Evolutionary conservation across 2,888 invertebrate genomes (phyloP).

Genomic region (Gymnoscelis rufifasciata): DNA sequence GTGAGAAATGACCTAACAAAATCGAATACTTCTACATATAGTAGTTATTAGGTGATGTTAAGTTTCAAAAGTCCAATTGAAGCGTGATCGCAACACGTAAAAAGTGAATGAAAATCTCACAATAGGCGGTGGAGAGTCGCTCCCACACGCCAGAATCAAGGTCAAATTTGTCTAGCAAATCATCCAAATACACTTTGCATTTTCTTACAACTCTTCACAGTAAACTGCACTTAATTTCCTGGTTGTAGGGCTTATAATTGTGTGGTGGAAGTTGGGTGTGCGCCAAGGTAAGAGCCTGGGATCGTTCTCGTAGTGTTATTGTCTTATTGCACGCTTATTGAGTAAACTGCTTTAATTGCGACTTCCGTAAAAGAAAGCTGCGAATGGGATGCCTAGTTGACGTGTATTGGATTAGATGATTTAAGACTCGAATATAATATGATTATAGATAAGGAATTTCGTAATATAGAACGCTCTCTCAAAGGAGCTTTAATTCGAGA

Average conservation of each 20-base stretch:
- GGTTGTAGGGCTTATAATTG: slow-evolving; percentile 21
- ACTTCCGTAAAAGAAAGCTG: slow-evolving; percentile 57
- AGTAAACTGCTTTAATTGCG: slow-evolving; percentile 61
- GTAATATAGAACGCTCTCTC: too few relatives aligned
- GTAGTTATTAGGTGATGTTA: background rate
- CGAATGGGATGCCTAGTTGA: slow-evolving; percentile 34
- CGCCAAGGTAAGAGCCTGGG: slow-evolving; percentile 61
- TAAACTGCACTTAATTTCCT: slow-evolving; percentile 26
- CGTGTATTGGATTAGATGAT: slow-evolving; percentile 8
- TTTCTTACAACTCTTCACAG: slow-evolving; percentile 20
- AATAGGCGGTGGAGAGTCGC: slow-evolving; percentile 60
- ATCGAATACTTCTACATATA: background rate
- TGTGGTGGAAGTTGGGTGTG: slow-evolving; percentile 25
- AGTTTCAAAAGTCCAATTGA: slow-evolving; percentile 13
- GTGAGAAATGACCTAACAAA: too few relatives aligned
- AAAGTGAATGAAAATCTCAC: slow-evolving; percentile 66
- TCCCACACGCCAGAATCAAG: slow-evolving; percentile 64
- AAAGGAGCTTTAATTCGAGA: too few relatives aligned
- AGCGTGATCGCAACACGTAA: slow-evolving; percentile 44
- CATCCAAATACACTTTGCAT: slow-evolving; percentile 52
- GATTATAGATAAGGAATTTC: too few relatives aligned
- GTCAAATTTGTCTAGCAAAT: slow-evolving; percentile 69
- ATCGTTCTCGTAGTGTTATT: slow-evolving; percentile 65
- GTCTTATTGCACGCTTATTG: slow-evolving; percentile 52
- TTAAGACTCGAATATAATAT: too few relatives aligned